Base-by-base conservation (phyloP, 2,113 vertebrate genomes). In the Hyaena hyaena region DNA sequence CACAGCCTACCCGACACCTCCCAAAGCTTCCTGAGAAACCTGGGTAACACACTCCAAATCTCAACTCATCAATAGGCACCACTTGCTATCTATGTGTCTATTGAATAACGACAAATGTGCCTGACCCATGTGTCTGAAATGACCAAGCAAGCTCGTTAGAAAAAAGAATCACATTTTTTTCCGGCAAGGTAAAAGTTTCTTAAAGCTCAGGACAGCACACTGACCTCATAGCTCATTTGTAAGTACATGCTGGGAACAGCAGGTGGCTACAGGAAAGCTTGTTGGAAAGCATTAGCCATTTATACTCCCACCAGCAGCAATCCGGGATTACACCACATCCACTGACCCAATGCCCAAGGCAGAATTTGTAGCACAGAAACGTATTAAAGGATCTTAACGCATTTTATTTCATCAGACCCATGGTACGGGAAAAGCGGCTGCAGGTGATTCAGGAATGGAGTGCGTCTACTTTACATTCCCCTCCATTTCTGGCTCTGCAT, bases 351-450 rank as follows among this genome's bases (percentile, higher is more conserved):
- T 48, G 91, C 94, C 93, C 95, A 97, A 95, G 87, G 98, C 93
- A 92, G 96, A 97, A 88, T 87, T 24, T 94, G 96, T 55, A 95
- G 93, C 94, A 97, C 93, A 91, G 76, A 96, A 96, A 86, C 16
- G 35, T 61, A 95, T 92, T 93, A 93, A 86, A 69, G 86, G 87
- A 77, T 48, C 79, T 84, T 95, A 97, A 93, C 45, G 81, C 86
- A 55, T 96, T 97, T 96, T 90, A 96, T 86, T 95, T 90, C 80
- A 96, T 68, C 92, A 98, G 95, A 43, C 53, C 74, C 94, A 68
- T 0, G 8, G 89, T 31, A 66, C 28, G 55, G 69, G 84, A 83
- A 71, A 63, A 93, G 93, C 82, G 83, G 93, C 82, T 66, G 76
- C 87, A 96, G 84, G 90, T 90, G 93, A 85, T 92, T 24, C 0